Evolutionary conservation across 2,113 vertebrate species (phyloP).

Genomic region (Pelecanoides urinatrix): DNA sequence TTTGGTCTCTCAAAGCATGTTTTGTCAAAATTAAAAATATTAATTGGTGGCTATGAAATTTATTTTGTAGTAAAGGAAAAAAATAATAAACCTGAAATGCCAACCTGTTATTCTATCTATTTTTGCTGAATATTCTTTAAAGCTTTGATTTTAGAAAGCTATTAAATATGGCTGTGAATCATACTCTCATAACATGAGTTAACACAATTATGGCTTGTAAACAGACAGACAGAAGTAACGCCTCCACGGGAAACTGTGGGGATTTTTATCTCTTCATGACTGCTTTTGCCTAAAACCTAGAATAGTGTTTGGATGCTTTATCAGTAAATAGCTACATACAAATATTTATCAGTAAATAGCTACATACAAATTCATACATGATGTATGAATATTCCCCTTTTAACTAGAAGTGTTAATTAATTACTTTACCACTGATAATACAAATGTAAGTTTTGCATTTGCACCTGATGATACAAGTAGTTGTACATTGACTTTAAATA

Average conservation of each 20-base stretch:
- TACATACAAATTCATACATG: fast-evolving
- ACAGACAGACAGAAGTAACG: background rate
- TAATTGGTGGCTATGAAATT: background rate
- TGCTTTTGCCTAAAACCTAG: background rate
- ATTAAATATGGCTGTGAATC: background rate
- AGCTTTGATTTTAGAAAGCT: background rate
- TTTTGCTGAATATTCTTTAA: background rate
- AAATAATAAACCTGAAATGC: background rate
- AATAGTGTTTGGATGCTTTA: background rate
- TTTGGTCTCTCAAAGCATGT: background rate
- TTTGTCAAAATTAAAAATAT: background rate
- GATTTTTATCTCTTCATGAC: background rate
- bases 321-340: background rate
- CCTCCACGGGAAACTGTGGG: background rate
- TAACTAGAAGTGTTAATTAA: background rate
- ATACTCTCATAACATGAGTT: background rate
- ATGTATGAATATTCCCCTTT: background rate
- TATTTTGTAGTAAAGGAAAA: background rate
- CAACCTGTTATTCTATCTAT: background rate
- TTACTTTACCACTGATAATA: background rate
- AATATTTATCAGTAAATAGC: background rate
- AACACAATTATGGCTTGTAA: background rate
- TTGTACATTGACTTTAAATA: background rate
- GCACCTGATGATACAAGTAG: background rate
- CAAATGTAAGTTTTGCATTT: background rate